These are phyloP conservation scores for Pseudopipra pipra DNA, from an alignment of 2,113 vertebrate species.

Conservation along the genomic window DNA sequence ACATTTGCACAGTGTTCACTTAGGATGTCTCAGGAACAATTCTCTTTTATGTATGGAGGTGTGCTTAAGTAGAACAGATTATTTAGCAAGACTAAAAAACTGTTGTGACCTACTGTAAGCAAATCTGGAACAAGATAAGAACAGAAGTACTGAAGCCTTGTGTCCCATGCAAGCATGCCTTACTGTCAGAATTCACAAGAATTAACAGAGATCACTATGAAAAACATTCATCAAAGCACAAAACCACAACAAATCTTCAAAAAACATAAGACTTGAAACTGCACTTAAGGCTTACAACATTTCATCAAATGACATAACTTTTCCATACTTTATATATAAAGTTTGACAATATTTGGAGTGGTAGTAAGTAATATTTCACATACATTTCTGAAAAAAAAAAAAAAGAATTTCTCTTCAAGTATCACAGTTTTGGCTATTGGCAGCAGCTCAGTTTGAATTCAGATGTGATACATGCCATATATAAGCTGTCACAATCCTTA, in stretches of 20 bases:
- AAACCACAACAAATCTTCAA: background rate
- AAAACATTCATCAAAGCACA: background rate
- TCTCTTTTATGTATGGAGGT: background rate
- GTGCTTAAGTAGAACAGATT: background rate
- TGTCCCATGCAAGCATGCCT: background rate
- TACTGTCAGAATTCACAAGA: background rate
- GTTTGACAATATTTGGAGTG: background rate
- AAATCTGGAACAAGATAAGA: background rate
- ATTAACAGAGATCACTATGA: background rate
- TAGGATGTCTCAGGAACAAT: background rate
- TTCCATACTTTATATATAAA: background rate
- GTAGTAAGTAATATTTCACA: background rate
- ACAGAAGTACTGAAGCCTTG: background rate
- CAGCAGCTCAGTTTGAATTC: background rate
- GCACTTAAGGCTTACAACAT: background rate
- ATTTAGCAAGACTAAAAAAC: background rate
- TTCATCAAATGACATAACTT: background rate
- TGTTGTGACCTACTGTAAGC: background rate
- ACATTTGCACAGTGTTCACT: background rate
- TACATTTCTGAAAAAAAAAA: background rate
- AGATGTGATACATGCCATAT: background rate
- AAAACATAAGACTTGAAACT: background rate
- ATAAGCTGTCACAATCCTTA: background rate
- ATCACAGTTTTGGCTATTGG: background rate
- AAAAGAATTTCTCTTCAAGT: background rate